Percentiles rank a stretch among this genome's conserved stretches.
phyloP scores from a whole-genome alignment of 92 coral and sea anemone species.

The Phymanthus crucifer region DNA sequence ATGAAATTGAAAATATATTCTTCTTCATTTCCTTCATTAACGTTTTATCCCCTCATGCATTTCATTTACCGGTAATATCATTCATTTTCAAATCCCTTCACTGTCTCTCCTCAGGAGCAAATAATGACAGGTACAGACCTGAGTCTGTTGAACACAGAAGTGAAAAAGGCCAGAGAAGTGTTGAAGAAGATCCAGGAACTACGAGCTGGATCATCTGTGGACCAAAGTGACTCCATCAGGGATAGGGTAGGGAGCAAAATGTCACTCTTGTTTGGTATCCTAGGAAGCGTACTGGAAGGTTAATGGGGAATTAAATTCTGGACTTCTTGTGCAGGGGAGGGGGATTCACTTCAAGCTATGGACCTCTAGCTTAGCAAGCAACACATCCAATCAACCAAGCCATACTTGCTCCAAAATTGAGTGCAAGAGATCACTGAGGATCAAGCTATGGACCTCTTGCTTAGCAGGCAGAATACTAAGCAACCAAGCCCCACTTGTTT shows the following conservation, averaged over 20 bases:
- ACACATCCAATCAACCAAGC: no score
- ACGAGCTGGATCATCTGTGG: conserved; percentile 67
- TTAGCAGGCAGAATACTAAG: no score
- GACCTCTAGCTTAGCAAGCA: no score
- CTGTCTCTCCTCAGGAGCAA: conserved; percentile 68
- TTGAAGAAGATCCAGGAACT: conserved; percentile 71
- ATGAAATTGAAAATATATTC: background rate
- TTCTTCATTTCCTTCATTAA: background rate
- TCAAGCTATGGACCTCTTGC: no score
- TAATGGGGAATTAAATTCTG: no score
- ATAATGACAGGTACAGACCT: conserved; percentile 94
- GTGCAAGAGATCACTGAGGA: no score
- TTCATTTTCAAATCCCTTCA: background rate
- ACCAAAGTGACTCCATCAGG: conserved; percentile 59
- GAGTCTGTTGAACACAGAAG: conserved; percentile 72
- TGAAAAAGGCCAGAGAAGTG: conserved; percentile 77
- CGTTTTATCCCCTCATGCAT: background rate
- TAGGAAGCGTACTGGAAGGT: no score
- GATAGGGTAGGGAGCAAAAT: conserved; percentile 42
- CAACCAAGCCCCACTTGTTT: no score
- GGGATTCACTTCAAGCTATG: no score
- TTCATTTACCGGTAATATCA: background rate
- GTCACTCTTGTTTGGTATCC: background rate
- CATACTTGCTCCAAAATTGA: no score
- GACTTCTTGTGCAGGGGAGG: no score